Evolutionary conservation across 2,888 invertebrate genomes (phyloP).

Genomic region (Caenorhabditis sulstoni): DNA sequence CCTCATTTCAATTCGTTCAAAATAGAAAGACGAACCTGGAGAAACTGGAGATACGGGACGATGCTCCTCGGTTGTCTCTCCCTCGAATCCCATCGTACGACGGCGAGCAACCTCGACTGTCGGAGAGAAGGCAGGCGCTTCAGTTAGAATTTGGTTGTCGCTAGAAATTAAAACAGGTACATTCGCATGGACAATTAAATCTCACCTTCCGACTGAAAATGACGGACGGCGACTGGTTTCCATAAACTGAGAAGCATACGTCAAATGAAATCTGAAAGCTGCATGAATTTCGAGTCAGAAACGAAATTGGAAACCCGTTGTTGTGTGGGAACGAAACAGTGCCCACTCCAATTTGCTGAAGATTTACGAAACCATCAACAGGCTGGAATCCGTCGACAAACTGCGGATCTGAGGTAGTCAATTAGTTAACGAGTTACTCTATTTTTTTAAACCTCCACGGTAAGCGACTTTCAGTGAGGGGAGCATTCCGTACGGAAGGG

Average conservation of each 20-base stretch:
- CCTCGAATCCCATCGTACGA: not conserved
- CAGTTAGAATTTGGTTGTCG: not conserved
- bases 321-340: slow-evolving; percentile 11
- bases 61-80: not conserved
- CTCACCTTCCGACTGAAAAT: no score
- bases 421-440: not conserved
- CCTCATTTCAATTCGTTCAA: no score
- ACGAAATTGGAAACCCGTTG: not conserved
- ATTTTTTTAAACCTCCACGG: slow-evolving; percentile 14
- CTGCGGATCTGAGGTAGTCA: slow-evolving; percentile 10
- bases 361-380: slow-evolving; percentile 28
- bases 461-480: slow-evolving; percentile 41
- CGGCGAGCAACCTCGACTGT: not conserved
- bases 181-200: no score
- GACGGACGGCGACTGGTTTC: not conserved
- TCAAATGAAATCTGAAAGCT: not conserved
- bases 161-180: not conserved
- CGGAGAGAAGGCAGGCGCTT: not conserved
- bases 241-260: slow-evolving; percentile 4
- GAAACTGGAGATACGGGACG: not conserved
- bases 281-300: not conserved
- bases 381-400: slow-evolving; percentile 11
- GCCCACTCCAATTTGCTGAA: slow-evolving; percentile 8
- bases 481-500: slow-evolving; percentile 27
- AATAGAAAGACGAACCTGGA: no score